These are phyloP conservation scores for Endomychus coccineus DNA, from an alignment of 2,888 invertebrate genomes.

Conservation along the genomic window DNA sequence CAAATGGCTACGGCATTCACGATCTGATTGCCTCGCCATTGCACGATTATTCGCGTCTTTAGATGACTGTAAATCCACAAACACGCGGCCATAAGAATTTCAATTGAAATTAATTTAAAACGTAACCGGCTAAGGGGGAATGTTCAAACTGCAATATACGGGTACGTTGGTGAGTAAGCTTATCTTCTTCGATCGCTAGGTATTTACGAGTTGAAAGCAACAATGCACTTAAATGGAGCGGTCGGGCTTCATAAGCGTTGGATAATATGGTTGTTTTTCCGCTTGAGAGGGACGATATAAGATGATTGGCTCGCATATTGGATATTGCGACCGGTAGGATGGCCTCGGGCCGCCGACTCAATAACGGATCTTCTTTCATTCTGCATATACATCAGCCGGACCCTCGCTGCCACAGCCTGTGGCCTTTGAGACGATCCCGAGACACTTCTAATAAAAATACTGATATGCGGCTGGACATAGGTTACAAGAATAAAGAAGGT, in stretches of 20 bases:
- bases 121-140: no score
- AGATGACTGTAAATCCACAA: no score
- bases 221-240: slow-evolving; percentile 35
- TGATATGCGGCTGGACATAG: slow-evolving; percentile 38
- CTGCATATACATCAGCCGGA: slow-evolving; percentile 10
- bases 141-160: no score
- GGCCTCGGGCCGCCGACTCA: slow-evolving; percentile 34
- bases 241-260: slow-evolving; percentile 33
- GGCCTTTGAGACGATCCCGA: slow-evolving; percentile 30
- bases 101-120: slow-evolving; percentile 40
- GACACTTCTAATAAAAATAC: slow-evolving; percentile 39
- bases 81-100: slow-evolving; percentile 39
- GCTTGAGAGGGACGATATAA: slow-evolving; percentile 34
- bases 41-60: no score
- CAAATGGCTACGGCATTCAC: no score
- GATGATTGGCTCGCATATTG: slow-evolving; percentile 40
- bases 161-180: no score
- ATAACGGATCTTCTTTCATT: slow-evolving; percentile 23
- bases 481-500: slow-evolving; percentile 34
- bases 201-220: slow-evolving; percentile 27
- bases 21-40: no score
- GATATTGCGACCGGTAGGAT: slow-evolving; percentile 39
- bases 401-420: slow-evolving; percentile 24
- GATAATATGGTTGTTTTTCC: slow-evolving; percentile 43
- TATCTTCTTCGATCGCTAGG: no score